These are phyloP conservation scores for Tiaroga cobitis DNA, from an alignment of 2,797 vertebrate genomes.

Conservation along the genomic window DNA sequence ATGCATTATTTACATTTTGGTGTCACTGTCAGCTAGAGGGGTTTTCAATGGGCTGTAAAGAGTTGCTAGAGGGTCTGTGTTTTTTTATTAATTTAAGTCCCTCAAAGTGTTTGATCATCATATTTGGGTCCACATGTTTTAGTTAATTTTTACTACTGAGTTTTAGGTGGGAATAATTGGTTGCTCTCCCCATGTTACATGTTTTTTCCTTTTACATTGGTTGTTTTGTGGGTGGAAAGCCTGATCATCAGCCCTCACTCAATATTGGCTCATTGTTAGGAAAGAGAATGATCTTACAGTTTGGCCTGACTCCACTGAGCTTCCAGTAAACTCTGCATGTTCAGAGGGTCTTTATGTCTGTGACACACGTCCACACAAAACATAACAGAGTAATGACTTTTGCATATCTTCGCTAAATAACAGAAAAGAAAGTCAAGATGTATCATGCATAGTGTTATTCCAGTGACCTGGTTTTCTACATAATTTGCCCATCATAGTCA, in stretches of 20 bases:
- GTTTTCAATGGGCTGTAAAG: neutral
- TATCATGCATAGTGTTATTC: constrained; percentile 1
- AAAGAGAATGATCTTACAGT: constrained; percentile 38
- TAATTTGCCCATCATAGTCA: neutral
- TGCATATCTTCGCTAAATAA: constrained; percentile 11
- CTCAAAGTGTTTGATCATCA: too few relatives aligned
- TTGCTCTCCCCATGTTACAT: constrained; percentile 5
- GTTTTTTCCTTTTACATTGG: constrained; percentile 34
- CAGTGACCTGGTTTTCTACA: neutral
- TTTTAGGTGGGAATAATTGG: neutral
- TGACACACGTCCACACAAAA: constrained; percentile 3
- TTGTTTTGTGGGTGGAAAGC: constrained; percentile 36
- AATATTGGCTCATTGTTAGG: constrained; percentile 38
- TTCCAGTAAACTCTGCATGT: constrained; percentile 30
- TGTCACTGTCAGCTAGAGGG: neutral
- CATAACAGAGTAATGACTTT: constrained; percentile 24
- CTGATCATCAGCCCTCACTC: constrained; percentile 36
- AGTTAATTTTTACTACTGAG: neutral
- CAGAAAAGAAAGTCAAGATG: constrained; percentile 14
- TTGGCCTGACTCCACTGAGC: constrained; percentile 24
- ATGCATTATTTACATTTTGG: neutral
- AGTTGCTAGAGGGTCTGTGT: too few relatives aligned
- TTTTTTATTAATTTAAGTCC: neutral
- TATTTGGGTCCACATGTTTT: neutral
- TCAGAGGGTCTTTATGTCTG: constrained; percentile 9